A percentile compares a stretch with the other conserved stretches of the same genome.
These are phyloP conservation scores for Aphrocallistes beatrix DNA, from an alignment of 37 sponge, comb jelly and placozoan species.

Conservation along the genomic window DNA sequence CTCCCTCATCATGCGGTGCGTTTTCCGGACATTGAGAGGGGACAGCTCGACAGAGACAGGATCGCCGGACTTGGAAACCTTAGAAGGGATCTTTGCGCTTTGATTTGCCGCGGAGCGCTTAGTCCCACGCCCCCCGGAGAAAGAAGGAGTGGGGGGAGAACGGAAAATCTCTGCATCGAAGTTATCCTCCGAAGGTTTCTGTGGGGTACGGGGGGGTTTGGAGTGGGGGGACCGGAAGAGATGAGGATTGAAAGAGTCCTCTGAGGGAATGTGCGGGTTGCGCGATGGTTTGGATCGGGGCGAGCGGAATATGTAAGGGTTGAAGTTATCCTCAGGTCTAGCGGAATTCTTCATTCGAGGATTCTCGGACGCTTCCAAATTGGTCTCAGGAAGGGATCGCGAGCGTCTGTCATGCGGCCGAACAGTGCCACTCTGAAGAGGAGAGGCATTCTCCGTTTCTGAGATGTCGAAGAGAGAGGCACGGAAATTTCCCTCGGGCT, in stretches of 20 bases:
- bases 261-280: background rate
- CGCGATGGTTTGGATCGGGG: background rate
- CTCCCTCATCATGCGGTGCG: too few species aligned
- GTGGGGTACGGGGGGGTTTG: background rate
- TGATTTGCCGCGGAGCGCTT: too few species aligned
- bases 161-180: background rate
- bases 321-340: background rate
- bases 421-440: background rate
- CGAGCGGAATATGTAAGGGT: background rate
- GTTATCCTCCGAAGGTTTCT: background rate
- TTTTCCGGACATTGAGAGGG: too few species aligned
- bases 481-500: background rate
- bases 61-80: too few species aligned
- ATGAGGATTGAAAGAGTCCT: background rate
- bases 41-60: too few species aligned
- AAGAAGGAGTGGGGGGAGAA: background rate
- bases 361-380: background rate
- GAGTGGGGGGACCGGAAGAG: background rate
- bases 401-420: too few species aligned
- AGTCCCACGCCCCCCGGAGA: background rate
- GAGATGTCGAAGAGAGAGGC: background rate
- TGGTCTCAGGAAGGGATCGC: background rate
- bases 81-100: too few species aligned
- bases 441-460: background rate
- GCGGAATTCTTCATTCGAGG: background rate